Evolutionary conservation across 2,113 vertebrate species (phyloP).

Genomic region (Caranx ignobilis): DNA sequence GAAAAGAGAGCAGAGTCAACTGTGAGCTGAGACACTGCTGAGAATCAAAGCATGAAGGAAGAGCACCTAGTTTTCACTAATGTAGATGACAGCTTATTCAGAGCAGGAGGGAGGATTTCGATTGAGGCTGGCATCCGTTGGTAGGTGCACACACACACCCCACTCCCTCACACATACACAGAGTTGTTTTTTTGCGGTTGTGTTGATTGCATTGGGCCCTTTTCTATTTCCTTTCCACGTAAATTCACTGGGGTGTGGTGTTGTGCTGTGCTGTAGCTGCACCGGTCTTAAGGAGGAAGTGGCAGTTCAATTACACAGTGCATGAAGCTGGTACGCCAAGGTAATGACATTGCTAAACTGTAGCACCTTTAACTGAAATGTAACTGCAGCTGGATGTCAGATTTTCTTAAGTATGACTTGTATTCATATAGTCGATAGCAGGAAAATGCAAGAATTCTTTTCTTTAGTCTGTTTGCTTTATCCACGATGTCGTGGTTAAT

Average conservation of each 20-base stretch:
- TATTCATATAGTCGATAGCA: not conserved
- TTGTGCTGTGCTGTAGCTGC: slow-evolving; percentile 14
- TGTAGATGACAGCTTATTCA: slow-evolving; percentile 37
- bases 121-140: slow-evolving; percentile 47
- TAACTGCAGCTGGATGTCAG: not conserved
- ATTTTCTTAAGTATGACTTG: not conserved
- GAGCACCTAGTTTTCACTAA: slow-evolving; percentile 32
- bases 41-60: slow-evolving; percentile 49
- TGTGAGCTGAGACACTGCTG: slow-evolving; percentile 22
- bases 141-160: slow-evolving; percentile 43
- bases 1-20: slow-evolving; percentile 35
- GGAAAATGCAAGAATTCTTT: not conserved
- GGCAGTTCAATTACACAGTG: slow-evolving; percentile 48
- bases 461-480: not conserved
- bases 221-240: slow-evolving; percentile 67
- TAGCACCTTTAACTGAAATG: not conserved
- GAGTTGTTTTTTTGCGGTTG: slow-evolving; percentile 51
- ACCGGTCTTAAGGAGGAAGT: slow-evolving; percentile 60
- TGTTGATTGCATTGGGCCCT: slow-evolving; percentile 44
- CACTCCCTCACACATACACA: not conserved
- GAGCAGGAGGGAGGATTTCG: slow-evolving; percentile 18
- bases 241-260: slow-evolving; percentile 68
- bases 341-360: slow-evolving; percentile 27
- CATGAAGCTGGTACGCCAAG: slow-evolving; percentile 49
- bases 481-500: slow-evolving; percentile 4